These are phyloP conservation scores for Mellivora capensis DNA, from an alignment of 2,113 vertebrate species.

Conservation along the genomic window DNA sequence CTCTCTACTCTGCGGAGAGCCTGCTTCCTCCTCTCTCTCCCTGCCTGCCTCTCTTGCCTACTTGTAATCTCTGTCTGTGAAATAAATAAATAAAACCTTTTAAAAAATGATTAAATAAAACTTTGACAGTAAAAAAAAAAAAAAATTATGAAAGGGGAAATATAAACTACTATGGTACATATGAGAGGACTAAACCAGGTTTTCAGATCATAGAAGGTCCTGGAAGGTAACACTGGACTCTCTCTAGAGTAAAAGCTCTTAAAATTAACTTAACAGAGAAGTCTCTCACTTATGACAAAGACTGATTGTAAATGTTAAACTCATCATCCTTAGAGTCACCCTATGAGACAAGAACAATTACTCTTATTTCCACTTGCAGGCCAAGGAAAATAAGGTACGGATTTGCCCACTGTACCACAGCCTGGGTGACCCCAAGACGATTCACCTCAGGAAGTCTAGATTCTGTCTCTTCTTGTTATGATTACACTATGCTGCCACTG, in stretches of 20 bases:
- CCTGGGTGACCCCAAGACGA: accelerated
- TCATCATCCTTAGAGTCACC: not conserved
- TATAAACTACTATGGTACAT: not conserved
- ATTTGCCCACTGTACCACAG: not conserved
- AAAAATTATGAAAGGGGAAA: not conserved
- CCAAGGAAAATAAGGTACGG: not conserved
- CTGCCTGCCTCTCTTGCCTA: too few species aligned
- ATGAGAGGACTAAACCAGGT: not conserved
- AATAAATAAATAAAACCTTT: too few species aligned
- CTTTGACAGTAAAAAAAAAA: constrained; percentile 67
- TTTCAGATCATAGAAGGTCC: not conserved
- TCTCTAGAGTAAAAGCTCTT: not conserved
- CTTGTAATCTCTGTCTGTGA: too few species aligned
- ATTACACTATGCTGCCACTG: not conserved
- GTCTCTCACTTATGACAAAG: not conserved
- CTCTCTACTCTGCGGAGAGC: too few species aligned
- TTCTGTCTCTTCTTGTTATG: not conserved
- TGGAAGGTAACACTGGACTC: not conserved
- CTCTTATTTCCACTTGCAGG: not conserved
- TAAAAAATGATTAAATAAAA: constrained; percentile 92
- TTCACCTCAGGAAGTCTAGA: not conserved
- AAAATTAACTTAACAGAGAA: not conserved
- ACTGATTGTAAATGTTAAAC: not conserved
- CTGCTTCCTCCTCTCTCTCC: too few species aligned
- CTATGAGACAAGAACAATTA: not conserved